These are phyloP conservation scores for Cyphomyrus discorhynchus DNA, from an alignment of 2,113 vertebrate species.

Conservation along the genomic window DNA sequence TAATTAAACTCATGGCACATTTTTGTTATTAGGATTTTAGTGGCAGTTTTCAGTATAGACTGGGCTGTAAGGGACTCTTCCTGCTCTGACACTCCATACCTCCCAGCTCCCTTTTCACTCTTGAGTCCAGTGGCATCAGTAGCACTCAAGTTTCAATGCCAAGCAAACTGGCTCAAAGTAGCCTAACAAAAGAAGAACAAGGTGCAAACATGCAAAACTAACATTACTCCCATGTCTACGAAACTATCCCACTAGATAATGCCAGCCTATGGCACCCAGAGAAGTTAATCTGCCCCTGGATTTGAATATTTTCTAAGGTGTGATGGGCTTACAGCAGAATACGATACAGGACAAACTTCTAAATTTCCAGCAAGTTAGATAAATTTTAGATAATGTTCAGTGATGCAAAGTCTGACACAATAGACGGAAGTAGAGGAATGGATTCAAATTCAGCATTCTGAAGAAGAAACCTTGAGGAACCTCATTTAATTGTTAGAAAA, in stretches of 20 bases:
- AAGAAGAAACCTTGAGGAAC: neutral
- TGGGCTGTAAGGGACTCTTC: neutral
- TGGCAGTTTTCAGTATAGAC: neutral
- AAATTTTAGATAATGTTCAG: neutral
- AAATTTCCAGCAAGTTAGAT: neutral
- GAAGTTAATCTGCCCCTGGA: neutral
- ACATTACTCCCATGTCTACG: neutral
- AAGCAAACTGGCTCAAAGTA: neutral
- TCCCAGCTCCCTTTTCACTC: neutral
- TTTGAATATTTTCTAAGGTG: neutral
- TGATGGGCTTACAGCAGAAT: neutral
- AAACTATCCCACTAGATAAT: neutral
- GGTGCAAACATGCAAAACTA: neutral
- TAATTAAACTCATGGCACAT: neutral
- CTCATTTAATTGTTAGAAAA: neutral
- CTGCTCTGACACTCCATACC: neutral
- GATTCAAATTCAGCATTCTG: neutral
- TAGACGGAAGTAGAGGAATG: neutral
- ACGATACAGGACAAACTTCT: neutral
- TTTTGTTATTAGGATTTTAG: neutral
- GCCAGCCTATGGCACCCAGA: neutral
- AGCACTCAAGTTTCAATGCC: neutral
- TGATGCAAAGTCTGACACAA: neutral
- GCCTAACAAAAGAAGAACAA: neutral
- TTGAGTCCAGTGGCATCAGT: neutral